These are phyloP conservation scores for Patella caerulea DNA, from an alignment of 2,888 invertebrate species.

Conservation along the genomic window DNA sequence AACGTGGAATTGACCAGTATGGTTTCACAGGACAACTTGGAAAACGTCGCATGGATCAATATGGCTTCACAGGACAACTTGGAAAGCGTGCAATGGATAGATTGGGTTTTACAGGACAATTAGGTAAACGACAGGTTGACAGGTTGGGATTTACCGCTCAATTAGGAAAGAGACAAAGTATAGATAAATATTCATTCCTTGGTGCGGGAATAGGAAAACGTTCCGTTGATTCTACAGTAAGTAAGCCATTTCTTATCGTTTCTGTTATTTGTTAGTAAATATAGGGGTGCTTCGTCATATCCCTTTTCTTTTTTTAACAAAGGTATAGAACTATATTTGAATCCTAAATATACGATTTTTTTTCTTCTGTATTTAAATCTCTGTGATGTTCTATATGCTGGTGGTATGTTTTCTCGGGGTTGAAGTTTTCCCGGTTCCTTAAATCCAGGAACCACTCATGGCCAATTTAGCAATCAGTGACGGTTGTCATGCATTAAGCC, in stretches of 20 bases:
- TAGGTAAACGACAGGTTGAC: neutral
- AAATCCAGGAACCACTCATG: too few relatives aligned
- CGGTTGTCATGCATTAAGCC: too few relatives aligned
- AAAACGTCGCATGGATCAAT: neutral
- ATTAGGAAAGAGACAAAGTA: slow-evolving; percentile 1
- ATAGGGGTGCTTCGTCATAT: too few relatives aligned
- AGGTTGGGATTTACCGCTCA: neutral
- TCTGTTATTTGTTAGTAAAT: too few relatives aligned
- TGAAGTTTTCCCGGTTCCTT: too few relatives aligned
- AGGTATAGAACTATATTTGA: too few relatives aligned
- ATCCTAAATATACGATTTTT: too few relatives aligned
- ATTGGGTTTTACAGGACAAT: neutral
- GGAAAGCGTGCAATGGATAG: neutral
- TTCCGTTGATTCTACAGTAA: neutral
- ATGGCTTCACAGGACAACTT: neutral
- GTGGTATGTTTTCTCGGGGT: too few relatives aligned
- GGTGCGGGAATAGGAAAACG: slow-evolving; percentile 8
- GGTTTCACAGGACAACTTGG: neutral
- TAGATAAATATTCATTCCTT: neutral
- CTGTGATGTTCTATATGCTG: too few relatives aligned
- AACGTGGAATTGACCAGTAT: neutral
- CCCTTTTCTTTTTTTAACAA: too few relatives aligned
- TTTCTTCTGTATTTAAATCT: too few relatives aligned
- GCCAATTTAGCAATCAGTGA: too few relatives aligned
- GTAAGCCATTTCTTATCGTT: neutral